Evolutionary conservation across 35 echinoderm and acorn worm species (phyloP).

Genomic region (Lytechinus pictus): DNA sequence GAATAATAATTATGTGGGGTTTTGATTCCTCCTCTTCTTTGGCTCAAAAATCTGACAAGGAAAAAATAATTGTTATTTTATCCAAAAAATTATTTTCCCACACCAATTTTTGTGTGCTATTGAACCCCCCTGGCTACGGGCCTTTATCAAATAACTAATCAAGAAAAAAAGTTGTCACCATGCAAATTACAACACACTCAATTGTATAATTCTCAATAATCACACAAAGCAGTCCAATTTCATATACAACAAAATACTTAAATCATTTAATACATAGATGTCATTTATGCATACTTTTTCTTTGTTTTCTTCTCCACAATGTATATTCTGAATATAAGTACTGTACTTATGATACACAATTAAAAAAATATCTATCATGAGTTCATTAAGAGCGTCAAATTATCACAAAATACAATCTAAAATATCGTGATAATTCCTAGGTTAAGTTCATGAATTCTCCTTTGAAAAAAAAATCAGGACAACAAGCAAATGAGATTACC

Average conservation of each 20-base stretch:
- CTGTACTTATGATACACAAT: constrained; percentile 32
- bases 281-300: constrained; percentile 12
- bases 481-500: neutral
- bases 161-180: too few species aligned
- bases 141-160: too few species aligned
- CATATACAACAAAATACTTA: neutral
- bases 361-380: neutral
- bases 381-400: neutral
- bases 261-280: constrained; percentile 4
- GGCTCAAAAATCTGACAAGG: too few species aligned
- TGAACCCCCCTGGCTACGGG: too few species aligned
- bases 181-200: neutral
- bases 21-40: too few species aligned
- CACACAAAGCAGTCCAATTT: neutral
- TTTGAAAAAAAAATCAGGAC: neutral
- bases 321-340: constrained; percentile 35
- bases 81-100: too few species aligned
- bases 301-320: neutral
- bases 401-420: neutral
- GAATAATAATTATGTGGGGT: too few species aligned
- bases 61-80: too few species aligned
- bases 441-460: neutral
- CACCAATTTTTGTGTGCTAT: too few species aligned
- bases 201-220: neutral
- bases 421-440: neutral